A percentile compares a stretch with the other conserved stretches of the same genome.
Conservation (phyloP, 2,797 vertebrate genomes). For the Cyclopterus lumpus region DNA sequence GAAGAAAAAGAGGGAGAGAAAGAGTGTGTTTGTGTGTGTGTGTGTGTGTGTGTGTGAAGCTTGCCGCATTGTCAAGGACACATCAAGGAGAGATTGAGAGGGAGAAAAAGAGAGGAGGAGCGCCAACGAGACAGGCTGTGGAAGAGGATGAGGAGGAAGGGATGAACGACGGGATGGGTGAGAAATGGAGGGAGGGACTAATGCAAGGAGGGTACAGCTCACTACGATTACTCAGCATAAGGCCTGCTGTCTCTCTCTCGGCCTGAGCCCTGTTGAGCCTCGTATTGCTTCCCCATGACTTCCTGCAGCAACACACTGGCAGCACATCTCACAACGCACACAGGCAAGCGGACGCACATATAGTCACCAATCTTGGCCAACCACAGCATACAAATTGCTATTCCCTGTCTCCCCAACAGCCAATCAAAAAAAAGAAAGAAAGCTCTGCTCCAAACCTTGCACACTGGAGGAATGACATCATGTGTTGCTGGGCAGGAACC, state of each 20-base stretch:
- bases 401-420: conserved; percentile 26
- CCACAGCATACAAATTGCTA: conserved; percentile 37
- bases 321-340: conserved; percentile 7
- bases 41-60: conserved; percentile 49
- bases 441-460: conserved; percentile 60
- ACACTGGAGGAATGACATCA: conserved; percentile 78
- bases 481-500: conserved; percentile 85
- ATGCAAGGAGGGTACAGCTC: conserved; percentile 54
- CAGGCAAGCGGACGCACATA: conserved; percentile 24
- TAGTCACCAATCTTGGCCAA: conserved; percentile 66
- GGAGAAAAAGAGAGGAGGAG: conserved; percentile 67
- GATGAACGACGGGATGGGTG: conserved; percentile 39
- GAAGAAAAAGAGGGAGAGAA: conserved; percentile 51
- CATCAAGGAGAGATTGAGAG: conserved; percentile 85
- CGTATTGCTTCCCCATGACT: conserved; percentile 54
- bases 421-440: conserved; percentile 66
- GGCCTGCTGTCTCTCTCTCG: conserved; percentile 59
- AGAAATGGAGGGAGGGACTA: conserved; percentile 45
- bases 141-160: conserved; percentile 53
- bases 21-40: conserved; percentile 34
- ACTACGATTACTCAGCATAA: conserved; percentile 78
- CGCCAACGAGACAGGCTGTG: conserved; percentile 59
- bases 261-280: conserved; percentile 66
- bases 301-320: conserved; percentile 49
- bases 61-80: conserved; percentile 88